phyloP scores from a whole-genome alignment of 2,888 invertebrate species.

The Polyommatus iphigenia region DNA sequence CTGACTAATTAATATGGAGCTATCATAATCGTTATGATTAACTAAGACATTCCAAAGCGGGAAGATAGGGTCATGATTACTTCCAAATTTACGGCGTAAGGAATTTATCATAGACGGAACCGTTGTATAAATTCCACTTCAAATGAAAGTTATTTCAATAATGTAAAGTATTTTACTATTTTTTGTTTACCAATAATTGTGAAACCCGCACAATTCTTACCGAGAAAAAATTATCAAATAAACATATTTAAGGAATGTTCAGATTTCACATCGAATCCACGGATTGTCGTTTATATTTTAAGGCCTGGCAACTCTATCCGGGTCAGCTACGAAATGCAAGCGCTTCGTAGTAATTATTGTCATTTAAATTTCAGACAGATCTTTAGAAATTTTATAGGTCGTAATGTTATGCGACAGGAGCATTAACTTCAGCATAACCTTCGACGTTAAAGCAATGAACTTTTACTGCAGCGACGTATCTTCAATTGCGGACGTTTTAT shows the following conservation, averaged over 20 bases:
- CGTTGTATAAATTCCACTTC: neutral
- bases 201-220: too few relatives aligned
- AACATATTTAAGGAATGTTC: neutral
- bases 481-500: neutral
- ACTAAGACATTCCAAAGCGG: neutral
- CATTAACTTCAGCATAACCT: neutral
- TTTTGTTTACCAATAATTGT: neutral
- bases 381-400: conserved; percentile 17
- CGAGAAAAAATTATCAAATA: too few relatives aligned
- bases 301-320: neutral
- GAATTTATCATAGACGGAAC: neutral
- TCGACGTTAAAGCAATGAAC: neutral
- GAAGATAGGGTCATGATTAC: neutral
- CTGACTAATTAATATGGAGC: neutral
- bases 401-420: neutral
- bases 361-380: conserved; percentile 11
- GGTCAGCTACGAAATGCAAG: neutral
- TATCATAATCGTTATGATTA: neutral
- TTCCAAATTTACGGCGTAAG: neutral
- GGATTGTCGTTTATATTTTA: neutral
- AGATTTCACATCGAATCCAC: neutral
- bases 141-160: neutral
- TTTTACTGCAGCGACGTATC: neutral
- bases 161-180: too few relatives aligned
- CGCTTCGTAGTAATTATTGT: neutral